Percentiles rank a stretch among this genome's conserved stretches.
phyloP scores from a whole-genome alignment of 2,113 vertebrate genomes.

The Actenoides hombroni region DNA sequence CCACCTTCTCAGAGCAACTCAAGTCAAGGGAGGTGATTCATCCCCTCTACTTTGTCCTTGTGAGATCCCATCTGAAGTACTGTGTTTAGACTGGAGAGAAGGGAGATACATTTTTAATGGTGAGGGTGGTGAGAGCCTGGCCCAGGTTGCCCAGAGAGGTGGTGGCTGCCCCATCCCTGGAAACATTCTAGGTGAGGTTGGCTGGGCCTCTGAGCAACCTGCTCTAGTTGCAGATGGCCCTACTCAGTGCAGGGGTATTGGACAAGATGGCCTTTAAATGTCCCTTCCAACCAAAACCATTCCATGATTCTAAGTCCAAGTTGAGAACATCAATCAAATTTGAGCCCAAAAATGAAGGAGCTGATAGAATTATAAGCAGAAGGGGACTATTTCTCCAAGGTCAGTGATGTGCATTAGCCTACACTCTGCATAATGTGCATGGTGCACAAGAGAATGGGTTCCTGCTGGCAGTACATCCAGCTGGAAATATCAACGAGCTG shows the following conservation, averaged over 20 bases:
- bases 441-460: not conserved
- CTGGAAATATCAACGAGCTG: not conserved
- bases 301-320: too few species aligned
- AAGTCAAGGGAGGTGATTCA: not conserved
- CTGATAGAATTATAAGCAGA: not conserved
- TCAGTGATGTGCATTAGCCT: not conserved
- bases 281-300: too few species aligned
- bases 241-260: too few species aligned
- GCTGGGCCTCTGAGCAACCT: too few species aligned
- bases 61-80: not conserved
- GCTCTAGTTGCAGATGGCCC: too few species aligned
- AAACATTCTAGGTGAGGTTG: too few species aligned
- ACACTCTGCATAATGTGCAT: not conserved
- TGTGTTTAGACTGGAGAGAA: too few species aligned
- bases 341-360: not conserved
- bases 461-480: not conserved
- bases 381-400: not conserved
- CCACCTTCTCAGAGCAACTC: not conserved
- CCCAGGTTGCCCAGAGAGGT: too few species aligned
- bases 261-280: too few species aligned
- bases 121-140: too few species aligned
- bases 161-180: too few species aligned
- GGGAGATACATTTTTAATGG: too few species aligned
- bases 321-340: not conserved
- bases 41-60: not conserved